Evolutionary conservation across 2,888 invertebrate species (phyloP).

Genomic region (Ophion obscuratus): DNA sequence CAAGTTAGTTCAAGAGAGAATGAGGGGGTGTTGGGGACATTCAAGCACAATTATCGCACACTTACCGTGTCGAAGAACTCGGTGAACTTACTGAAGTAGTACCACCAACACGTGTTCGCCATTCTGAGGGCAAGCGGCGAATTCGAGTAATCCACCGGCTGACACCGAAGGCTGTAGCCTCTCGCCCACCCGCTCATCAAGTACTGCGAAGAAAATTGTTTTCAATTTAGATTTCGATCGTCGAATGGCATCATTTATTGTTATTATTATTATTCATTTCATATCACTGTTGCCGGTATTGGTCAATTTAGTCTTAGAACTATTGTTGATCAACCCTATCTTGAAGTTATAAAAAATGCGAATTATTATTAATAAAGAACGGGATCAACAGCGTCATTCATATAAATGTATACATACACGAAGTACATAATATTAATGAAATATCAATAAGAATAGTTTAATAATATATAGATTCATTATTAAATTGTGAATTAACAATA

Average conservation of each 20-base stretch:
- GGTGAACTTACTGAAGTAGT: constrained; percentile 98
- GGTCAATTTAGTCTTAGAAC: no score
- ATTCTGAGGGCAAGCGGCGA: constrained; percentile 93
- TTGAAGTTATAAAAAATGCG: no score
- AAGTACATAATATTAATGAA: no score
- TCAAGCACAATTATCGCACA: constrained; percentile 58
- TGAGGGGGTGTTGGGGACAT: not conserved
- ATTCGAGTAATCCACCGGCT: constrained; percentile 95
- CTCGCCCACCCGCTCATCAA: constrained; percentile 96
- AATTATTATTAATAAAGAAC: no score
- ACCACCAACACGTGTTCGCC: constrained; percentile 98
- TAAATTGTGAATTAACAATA: no score
- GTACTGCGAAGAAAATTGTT: constrained; percentile 86
- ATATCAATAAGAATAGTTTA: no score
- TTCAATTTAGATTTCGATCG: constrained; percentile 13
- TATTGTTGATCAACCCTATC: no score
- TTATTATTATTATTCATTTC: not conserved
- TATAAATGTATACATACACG: no score
- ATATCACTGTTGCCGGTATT: not conserved
- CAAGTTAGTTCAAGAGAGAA: not conserved
- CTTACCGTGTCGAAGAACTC: constrained; percentile 97
- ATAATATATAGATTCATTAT: no score
- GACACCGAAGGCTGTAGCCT: constrained; percentile 95
- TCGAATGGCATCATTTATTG: not conserved
- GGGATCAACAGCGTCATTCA: no score